Evolutionary conservation across 2,113 vertebrate genomes (phyloP).

Genomic region (Ramphastos sulfuratus): DNA sequence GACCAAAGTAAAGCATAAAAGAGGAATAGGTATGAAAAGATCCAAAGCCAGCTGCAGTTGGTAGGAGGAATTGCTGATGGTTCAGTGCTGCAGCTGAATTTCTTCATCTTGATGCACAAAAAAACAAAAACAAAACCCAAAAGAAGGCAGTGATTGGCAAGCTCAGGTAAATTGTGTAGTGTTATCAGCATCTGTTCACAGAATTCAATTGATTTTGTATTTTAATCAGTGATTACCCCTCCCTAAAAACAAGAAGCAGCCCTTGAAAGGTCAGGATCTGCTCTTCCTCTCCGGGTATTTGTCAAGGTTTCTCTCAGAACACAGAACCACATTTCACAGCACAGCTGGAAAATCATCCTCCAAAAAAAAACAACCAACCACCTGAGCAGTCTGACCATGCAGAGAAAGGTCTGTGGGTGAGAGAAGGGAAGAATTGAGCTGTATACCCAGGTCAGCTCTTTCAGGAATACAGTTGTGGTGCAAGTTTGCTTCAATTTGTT

Average conservation of each 20-base stretch:
- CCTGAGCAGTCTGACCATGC: neutral
- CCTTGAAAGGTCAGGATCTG: neutral
- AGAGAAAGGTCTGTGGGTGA: neutral
- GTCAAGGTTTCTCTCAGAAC: neutral
- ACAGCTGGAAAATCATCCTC: neutral
- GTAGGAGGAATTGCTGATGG: neutral
- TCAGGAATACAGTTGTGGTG: neutral
- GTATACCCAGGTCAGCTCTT: neutral
- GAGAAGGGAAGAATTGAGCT: neutral
- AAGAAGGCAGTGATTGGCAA: neutral
- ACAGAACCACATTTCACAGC: neutral
- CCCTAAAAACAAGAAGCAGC: neutral
- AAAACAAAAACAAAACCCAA: neutral
- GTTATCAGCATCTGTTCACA: neutral
- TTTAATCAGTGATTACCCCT: neutral
- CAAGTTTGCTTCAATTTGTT: neutral
- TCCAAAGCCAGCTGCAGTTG: neutral
- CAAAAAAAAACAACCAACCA: neutral
- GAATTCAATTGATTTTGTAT: neutral
- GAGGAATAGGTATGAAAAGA: neutral
- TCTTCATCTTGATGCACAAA: neutral
- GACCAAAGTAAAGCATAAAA: neutral
- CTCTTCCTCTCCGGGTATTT: neutral
- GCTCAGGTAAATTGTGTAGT: neutral
- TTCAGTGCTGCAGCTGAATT: neutral